phyloP scores from a whole-genome alignment of 2,888 invertebrate genomes.

The Pachycephus smyrnensis region DNA sequence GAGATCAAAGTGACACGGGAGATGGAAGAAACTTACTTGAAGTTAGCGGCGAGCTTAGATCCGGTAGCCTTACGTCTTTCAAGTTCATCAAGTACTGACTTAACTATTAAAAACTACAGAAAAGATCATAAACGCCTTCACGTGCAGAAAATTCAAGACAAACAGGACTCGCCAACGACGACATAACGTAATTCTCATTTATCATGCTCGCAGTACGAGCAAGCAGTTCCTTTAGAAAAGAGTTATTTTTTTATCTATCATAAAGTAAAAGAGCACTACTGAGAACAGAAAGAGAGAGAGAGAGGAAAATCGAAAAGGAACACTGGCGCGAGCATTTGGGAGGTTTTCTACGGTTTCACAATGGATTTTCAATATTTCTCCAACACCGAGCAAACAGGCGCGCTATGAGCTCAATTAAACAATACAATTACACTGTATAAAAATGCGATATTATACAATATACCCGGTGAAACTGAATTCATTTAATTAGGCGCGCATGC shows the following conservation, averaged over 20 bases:
- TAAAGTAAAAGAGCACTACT: too few relatives aligned
- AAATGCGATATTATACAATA: too few relatives aligned
- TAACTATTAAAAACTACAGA: constrained; percentile 62
- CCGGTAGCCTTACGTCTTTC: constrained; percentile 48
- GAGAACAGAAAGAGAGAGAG: too few relatives aligned
- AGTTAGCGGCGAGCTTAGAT: constrained; percentile 61
- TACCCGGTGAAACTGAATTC: too few relatives aligned
- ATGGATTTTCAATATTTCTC: too few relatives aligned
- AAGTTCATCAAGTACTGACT: constrained; percentile 42
- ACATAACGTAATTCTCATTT: constrained; percentile 34
- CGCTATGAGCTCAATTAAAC: too few relatives aligned
- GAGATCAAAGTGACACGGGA: constrained; percentile 61
- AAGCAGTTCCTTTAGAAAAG: constrained; percentile 25
- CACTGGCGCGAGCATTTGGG: too few relatives aligned
- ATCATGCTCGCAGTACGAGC: constrained; percentile 18
- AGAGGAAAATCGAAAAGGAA: too few relatives aligned
- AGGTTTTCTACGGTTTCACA: too few relatives aligned
- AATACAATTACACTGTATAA: too few relatives aligned
- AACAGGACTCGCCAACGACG: constrained; percentile 35
- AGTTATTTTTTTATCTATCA: neutral
- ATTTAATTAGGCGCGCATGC: too few relatives aligned
- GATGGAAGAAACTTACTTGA: constrained; percentile 63
- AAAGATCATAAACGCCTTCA: constrained; percentile 56
- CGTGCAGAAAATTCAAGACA: constrained; percentile 43
- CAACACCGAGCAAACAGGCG: too few relatives aligned